These are phyloP conservation scores for Pilophorus perplexus DNA, from an alignment of 2,888 invertebrate genomes.

Conservation along the genomic window DNA sequence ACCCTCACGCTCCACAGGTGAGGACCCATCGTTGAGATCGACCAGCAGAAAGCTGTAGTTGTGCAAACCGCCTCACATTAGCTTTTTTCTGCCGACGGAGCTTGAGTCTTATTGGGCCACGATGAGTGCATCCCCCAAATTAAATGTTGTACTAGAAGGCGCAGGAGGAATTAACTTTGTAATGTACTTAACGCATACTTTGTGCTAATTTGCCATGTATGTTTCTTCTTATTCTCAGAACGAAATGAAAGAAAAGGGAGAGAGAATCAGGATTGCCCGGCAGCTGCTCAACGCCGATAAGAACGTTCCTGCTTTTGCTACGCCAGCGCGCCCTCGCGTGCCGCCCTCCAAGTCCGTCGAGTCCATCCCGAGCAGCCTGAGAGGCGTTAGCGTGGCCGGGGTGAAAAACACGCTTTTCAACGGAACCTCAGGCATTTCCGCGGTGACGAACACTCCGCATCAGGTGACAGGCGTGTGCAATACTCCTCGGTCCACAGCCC, in stretches of 20 bases:
- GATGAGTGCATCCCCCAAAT: too few relatives aligned
- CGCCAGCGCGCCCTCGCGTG: constrained; percentile 22
- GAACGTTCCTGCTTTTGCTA: constrained; percentile 12
- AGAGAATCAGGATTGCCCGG: constrained; percentile 20
- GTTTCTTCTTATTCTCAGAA: constrained; percentile 2
- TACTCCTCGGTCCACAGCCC: constrained; percentile 6
- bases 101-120: too few relatives aligned
- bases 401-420: constrained; percentile 14
- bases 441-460: constrained; percentile 4
- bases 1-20: too few relatives aligned
- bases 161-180: too few relatives aligned
- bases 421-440: background rate
- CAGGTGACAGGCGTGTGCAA: background rate
- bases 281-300: constrained; percentile 4
- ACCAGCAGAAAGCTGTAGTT: too few relatives aligned
- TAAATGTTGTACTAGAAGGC: too few relatives aligned
- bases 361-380: constrained; percentile 24
- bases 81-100: too few relatives aligned
- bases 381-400: constrained; percentile 13
- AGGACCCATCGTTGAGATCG: too few relatives aligned
- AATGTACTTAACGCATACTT: too few relatives aligned
- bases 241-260: constrained; percentile 24
- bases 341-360: constrained; percentile 25
- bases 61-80: too few relatives aligned
- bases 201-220: too few relatives aligned